Base-by-base conservation (phyloP, 2,113 vertebrate species). In the Argyrosomus japonicus region DNA sequence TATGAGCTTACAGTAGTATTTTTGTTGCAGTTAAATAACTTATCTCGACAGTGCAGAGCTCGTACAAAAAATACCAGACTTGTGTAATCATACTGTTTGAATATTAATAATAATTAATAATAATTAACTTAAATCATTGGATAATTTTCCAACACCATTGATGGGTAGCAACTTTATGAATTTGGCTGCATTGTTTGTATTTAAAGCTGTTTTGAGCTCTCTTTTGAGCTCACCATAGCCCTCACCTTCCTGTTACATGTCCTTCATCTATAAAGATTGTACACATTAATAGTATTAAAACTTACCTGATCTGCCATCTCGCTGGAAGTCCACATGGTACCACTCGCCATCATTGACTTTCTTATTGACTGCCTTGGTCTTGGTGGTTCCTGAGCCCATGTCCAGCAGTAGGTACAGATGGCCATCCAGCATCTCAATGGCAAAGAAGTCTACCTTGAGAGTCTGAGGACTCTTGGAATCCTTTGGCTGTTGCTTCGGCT, bases 281-380 rank as follows among this genome's bases (percentile, higher is more conserved):
- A 21, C 3, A 54, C 2, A 1, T 61, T 36, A 23, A 29, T 4
- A 1, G n/a, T 0, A 5, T 54, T 32, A 0, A 79, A 77, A 70
- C 9, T 82, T 96, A 99, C 98, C 98, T 95, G 98, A 97, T 85
- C 98, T 94, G 81, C 98, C 98, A 2, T 99, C 98, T 48, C 98
- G 95, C 86, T 99, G 98, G 88, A 99, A 99, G 91, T 99, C 98
- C 83, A 99, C 98, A 1, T 99, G 98, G 92, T 99, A 99, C 98
- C 98, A 99, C 93, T 99, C 98, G 60, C 98, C 98, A 47, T 99
- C 98, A 92, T 99, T 99, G 82, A 99, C 98, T 77, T 99, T 99
- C 93, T 97, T 98, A 89, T 97, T 97, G 32, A 99, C 94, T 1
- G 98, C 98, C 92, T 91, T 97, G 86, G 97, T 98, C 94, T 99